Conservation (phyloP, 2,888 invertebrate species). For the Drosophila anceps region DNA sequence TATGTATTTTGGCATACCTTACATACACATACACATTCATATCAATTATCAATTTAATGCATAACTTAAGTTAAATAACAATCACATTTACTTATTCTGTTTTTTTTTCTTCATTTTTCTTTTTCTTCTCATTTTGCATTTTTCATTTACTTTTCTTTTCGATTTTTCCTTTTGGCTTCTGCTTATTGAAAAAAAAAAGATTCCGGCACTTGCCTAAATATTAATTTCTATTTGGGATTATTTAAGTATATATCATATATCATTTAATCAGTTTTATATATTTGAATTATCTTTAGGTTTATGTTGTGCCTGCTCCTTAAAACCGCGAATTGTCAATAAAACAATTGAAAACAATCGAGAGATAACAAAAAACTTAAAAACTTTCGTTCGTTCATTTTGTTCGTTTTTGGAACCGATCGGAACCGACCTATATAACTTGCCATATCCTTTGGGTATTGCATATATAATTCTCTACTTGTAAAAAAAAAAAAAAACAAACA, state of each 20-base stretch:
- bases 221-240: conserved; percentile 55
- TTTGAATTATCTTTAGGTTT: conserved; percentile 3
- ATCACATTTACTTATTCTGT: conserved; percentile 83
- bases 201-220: conserved; percentile 38
- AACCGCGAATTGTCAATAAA: conserved; percentile 74
- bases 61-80: conserved; percentile 84
- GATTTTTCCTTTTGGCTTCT: conserved; percentile 23
- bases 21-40: conserved; percentile 62
- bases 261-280: conserved; percentile 19
- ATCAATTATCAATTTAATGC: conserved; percentile 62
- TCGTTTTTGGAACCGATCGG: conserved; percentile 26
- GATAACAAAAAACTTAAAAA: conserved; percentile 59
- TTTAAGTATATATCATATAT: conserved; percentile 46
- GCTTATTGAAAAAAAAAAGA: conserved; percentile 61
- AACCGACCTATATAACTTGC: conserved; percentile 55
- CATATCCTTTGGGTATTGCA: conserved; percentile 62
- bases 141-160: conserved; percentile 28
- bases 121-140: conserved; percentile 24
- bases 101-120: conserved; percentile 14
- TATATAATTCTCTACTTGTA: conserved; percentile 68
- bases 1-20: conserved; percentile 51
- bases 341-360: conserved; percentile 66
- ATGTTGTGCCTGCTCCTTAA: conserved; percentile 15
- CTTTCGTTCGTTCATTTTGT: conserved; percentile 14
- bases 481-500: conserved; percentile 32